A percentile compares a stretch with the other conserved stretches of the same genome.
phyloP scores from a whole-genome alignment of 2,113 vertebrate species.

The human (Homo sapiens) region GRCh38 chr20:59105501-59106000 shows the following conservation, averaged over 20 bases:
- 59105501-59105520: neutral
- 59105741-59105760: fast-evolving
- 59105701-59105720: fast-evolving
- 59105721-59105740: neutral
- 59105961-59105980: fast-evolving
- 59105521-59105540: neutral
- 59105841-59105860: neutral
- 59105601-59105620: neutral
- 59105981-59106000: fast-evolving
- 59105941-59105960: neutral
- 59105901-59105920: neutral
- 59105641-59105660: neutral
- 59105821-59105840: neutral
- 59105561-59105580: neutral
- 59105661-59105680: neutral
- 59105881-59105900: neutral
- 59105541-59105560: fast-evolving
- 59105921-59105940: neutral
- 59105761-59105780: neutral
- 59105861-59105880: neutral
- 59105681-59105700: neutral
- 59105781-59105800: neutral
- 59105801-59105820: neutral
- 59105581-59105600: neutral
- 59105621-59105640: neutral